Base-by-base conservation (phyloP, 2,113 vertebrate genomes). In the Atlantisia rogersi region DNA sequence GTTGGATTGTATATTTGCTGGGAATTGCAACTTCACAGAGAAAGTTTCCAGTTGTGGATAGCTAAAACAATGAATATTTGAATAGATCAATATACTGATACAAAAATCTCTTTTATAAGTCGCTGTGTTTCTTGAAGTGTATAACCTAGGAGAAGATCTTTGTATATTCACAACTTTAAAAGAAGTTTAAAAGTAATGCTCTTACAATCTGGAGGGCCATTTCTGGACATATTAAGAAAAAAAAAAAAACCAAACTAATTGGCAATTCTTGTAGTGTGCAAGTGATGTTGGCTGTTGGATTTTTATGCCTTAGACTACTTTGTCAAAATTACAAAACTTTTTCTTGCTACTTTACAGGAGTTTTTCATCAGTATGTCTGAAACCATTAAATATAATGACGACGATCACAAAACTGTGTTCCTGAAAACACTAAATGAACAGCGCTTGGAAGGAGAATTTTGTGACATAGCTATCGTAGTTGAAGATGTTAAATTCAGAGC, bases 391-490 rank as follows among this genome's bases (percentile, higher is more conserved):
- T 99, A 99, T 75, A 99, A 99, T 98, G 99, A 99, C 73, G 99
- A 99, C 39, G 99, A 99, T 98, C 99, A 99, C 98, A 99, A 99
- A 98, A 99, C 99, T 93, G 99, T 99, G 82, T 99, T 99, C 95
- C 98, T 99, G 97, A 99, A 99, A 98, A 99, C 99, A 81, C 94
- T 99, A 56, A 99, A 99, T 63, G 99, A 99, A 68, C 99, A 99
- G 77, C 98, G 99, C 84, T 97, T 99, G 97, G 99, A 99, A 94
- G 99, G 99, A 46, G 99, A 99, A 96, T 99, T 99, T 96, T 99
- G 99, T 88, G 99, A 99, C 86, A 99, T 99, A 60, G 99, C 99
- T 82, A 99, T 99, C 21, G 99, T 99, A 94, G 99, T 99, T 75
- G 99, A 99, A 94, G 99, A 99, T 98, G 99, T 99, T 25, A 99